A percentile compares a stretch with the other conserved stretches of the same genome.
Evolutionary conservation across 2,113 vertebrate species (phyloP).

Genomic region (Eptesicus fuscus): DNA sequence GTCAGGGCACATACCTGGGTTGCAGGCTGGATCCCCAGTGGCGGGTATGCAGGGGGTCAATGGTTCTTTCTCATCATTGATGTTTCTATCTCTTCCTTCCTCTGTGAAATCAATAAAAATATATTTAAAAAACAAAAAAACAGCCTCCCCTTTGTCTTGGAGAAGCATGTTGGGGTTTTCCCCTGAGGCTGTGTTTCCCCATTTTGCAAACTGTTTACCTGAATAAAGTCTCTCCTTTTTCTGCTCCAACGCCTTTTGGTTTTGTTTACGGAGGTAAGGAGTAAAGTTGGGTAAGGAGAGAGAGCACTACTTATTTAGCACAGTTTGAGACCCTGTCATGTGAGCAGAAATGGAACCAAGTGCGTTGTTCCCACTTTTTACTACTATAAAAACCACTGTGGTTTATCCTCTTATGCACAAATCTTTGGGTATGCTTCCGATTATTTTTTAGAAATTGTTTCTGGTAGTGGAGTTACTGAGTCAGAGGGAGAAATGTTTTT

Average conservation of each 20-base stretch:
- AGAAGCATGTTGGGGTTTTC: neutral
- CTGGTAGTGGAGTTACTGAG: slow-evolving; percentile 20
- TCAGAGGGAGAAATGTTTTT: neutral
- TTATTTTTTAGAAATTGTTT: slow-evolving; percentile 28
- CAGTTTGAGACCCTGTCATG: neutral
- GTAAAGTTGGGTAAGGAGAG: neutral
- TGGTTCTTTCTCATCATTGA: too few relatives aligned
- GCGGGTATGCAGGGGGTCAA: too few relatives aligned
- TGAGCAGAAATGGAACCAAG: neutral
- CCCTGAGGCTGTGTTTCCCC: neutral
- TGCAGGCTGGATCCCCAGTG: too few relatives aligned
- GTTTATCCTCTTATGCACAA: neutral
- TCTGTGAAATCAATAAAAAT: too few relatives aligned
- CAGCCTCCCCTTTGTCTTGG: neutral
- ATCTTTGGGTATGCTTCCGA: neutral
- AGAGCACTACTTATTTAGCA: neutral
- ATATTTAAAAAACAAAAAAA: neutral
- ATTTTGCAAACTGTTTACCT: neutral
- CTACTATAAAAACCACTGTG: neutral
- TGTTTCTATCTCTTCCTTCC: too few relatives aligned
- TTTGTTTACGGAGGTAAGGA: neutral
- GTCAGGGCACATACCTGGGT: too few relatives aligned
- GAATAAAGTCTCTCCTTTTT: neutral
- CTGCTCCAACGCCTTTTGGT: neutral
- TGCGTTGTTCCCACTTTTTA: neutral